phyloP scores from a whole-genome alignment of 1,140 invertebrate species.

The Teleopsis dalmanni region DNA sequence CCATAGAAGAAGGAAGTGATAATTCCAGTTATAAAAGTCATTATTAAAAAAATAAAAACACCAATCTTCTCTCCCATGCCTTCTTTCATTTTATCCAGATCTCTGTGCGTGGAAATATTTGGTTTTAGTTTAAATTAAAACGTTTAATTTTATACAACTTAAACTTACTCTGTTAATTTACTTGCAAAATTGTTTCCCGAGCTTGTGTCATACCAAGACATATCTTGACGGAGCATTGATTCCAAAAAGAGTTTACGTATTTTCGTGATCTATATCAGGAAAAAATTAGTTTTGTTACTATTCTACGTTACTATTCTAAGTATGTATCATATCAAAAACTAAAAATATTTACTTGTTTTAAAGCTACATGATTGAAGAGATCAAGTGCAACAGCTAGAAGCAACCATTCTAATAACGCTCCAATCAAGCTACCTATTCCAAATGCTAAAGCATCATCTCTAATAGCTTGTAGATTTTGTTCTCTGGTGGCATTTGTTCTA shows the following conservation, averaged over 20 bases:
- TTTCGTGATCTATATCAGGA: constrained; percentile 58
- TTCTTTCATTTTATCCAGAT: constrained; percentile 80
- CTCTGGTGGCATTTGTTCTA: constrained; percentile 47
- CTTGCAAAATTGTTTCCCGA: constrained; percentile 82
- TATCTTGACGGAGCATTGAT: constrained; percentile 77
- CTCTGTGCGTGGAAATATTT: constrained; percentile 67
- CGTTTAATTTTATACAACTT: too few species aligned
- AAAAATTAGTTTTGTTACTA: too few species aligned
- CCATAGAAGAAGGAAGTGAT: constrained; percentile 75
- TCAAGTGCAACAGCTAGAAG: constrained; percentile 57
- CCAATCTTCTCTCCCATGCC: constrained; percentile 89
- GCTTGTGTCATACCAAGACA: constrained; percentile 84
- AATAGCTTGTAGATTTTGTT: constrained; percentile 53
- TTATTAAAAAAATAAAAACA: constrained; percentile 68
- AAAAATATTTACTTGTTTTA: constrained; percentile 44
- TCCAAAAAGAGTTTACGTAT: constrained; percentile 66
- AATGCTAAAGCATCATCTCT: constrained; percentile 59
- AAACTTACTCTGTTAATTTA: constrained; percentile 79
- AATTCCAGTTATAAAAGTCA: constrained; percentile 68
- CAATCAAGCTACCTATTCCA: constrained; percentile 51
- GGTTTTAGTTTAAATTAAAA: too few species aligned
- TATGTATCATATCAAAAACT: too few species aligned
- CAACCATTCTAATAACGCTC: constrained; percentile 55
- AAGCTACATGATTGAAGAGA: constrained; percentile 55
- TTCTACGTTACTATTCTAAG: too few species aligned